Evolutionary conservation across 2,888 invertebrate genomes (phyloP), one percentile per base, ranked within the genome.

Genomic region (Lepeophtheirus nordmannii): DNA sequence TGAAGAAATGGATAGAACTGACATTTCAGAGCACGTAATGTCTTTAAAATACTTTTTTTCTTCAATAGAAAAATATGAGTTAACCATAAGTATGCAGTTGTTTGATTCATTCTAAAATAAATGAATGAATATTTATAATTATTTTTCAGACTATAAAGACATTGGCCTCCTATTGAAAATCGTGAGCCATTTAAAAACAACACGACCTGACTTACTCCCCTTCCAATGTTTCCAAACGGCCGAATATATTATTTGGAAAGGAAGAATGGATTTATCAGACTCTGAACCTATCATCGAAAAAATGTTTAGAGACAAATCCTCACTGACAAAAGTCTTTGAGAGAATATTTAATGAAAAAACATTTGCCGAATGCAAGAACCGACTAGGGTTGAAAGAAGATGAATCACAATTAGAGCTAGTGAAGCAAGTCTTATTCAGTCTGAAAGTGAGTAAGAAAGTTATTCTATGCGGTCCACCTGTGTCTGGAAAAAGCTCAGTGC

Each of bases 381-480:
- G 30, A 30, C 23, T 60, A 11, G 57, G 37, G n/a, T 14, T 60
- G 37, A 60, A 17, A 14, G 30, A 12, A 7, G 14, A 60, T 10
- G 60, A 60, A 11, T 14, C 37, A 10, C 37, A 37, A 14, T 17
- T 60, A 20, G 60, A 23, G 17, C 8, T 12, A 22, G 23, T 22
- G 22, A 38, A 60, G 14, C 30, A 37, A 11, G 30, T 22, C n/a
- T 10, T 60, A 10, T 23, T 37, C 30, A 60, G 30, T 23, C 39
- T 60, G 10, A 30, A 14, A 38, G 38, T 14, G n/a, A 60, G 30
- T 38, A 20, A 53, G 7, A 9, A 40, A 14, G 53, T 63, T 17
- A 38, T 63, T 22, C n/a, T 46, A 2, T 56, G 63, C 46, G 63
- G 63, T 22, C 53, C 63, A 10, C 53, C 63, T 11, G n/a, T 63